phyloP scores from a whole-genome alignment of 2,888 invertebrate species.

The Drosophila multiciliata region DNA sequence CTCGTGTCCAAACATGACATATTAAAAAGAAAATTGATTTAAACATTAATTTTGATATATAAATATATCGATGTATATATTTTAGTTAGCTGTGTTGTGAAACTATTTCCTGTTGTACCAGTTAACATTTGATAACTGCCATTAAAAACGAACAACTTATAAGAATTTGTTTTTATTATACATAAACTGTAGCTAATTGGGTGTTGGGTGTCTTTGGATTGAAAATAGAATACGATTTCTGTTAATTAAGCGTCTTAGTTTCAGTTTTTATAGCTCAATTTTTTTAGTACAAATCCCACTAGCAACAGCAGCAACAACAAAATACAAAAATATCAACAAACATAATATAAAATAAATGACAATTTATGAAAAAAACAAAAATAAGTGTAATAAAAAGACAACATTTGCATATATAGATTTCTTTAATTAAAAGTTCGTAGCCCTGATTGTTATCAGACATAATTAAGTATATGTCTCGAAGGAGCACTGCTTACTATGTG shows the following conservation, averaged over 20 bases:
- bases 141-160: conserved; percentile 60
- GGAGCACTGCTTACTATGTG: conserved; percentile 48
- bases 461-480: conserved; percentile 70
- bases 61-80: conserved; percentile 48
- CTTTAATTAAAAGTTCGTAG: conserved; percentile 69
- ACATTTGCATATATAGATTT: conserved; percentile 76
- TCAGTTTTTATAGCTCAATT: conserved; percentile 72
- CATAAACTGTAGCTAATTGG: conserved; percentile 72
- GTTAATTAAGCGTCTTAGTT: conserved; percentile 71
- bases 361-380: conserved; percentile 68
- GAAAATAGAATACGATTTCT: conserved; percentile 57
- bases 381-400: conserved; percentile 56
- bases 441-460: conserved; percentile 62
- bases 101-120: conserved; percentile 55
- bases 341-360: conserved; percentile 65
- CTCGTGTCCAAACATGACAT: conserved; percentile 62
- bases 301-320: conserved; percentile 26
- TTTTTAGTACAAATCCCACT: conserved; percentile 52
- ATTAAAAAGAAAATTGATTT: conserved; percentile 31
- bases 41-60: conserved; percentile 52
- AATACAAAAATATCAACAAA: conserved; percentile 21
- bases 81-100: conserved; percentile 39
- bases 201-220: conserved; percentile 53
- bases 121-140: conserved; percentile 70
- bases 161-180: conserved; percentile 55